Evolutionary conservation across 53 echinoderm and acorn worm species (phyloP), one percentile per base, ranked within the genome.

Genomic region (Holothuria scabra): DNA sequence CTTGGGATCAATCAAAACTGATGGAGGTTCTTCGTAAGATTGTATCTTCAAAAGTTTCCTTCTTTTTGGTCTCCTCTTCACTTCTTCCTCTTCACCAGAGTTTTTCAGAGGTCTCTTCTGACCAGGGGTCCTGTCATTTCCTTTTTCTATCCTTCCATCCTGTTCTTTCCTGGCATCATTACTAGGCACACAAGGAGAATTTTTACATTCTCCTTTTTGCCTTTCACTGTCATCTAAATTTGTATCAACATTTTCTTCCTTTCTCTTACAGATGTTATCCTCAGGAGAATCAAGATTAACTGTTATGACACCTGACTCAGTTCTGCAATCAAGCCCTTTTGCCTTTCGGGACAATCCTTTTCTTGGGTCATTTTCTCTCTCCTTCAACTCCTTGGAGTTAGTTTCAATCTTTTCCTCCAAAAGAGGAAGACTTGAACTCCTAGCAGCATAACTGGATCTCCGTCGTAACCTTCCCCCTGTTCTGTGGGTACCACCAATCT

Each of bases 21-120:
- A 78, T 10, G 59, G 78, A 13, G 78, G 78, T 19, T 78, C 78
- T 2, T 78, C 58, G 2, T 12, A 78, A 1, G 59, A 5, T 12
- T 78, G 78, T 29, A 78, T 31, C 29, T 57, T 56, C 58, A 78
- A 58, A 6, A 78, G 78, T 58, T 30, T 78, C 78, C 78, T 78
- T 57, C 78, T 46, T 58, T 78, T 78, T 30, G 56, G 57, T 30
- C 52, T 56, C 58, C 58, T 78, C 78, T 26, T 78, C 32, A 3
- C 56, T 9, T 56, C 31, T 24, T 24, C 74, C 12, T 29, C 75
- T 11, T 57, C 78, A 33, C 34, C 57, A 57, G 57, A 16, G 18
- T 57, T 59, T 56, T 20, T 58, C 12, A 78, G 16, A 6, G 33
- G 19, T 32, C 57, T 56, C 58, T 78, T 78, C 57, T 78, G 78